These are phyloP conservation scores for Hedya salicella DNA, from an alignment of 2,888 invertebrate species.

Conservation along the genomic window DNA sequence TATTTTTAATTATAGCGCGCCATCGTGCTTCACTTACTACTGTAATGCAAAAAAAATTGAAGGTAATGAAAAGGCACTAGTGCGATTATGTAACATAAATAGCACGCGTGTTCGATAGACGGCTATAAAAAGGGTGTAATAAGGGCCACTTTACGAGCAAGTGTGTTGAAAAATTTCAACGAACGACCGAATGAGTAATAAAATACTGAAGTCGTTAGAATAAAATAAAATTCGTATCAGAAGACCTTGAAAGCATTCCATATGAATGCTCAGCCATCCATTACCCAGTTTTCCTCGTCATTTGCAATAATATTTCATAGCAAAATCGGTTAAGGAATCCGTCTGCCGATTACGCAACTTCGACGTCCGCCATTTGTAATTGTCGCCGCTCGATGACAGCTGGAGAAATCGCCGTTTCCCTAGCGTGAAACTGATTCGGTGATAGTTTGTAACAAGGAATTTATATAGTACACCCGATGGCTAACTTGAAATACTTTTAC, in stretches of 20 bases:
- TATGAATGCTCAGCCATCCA: slow-evolving; percentile 32
- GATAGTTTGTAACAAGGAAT: not conserved
- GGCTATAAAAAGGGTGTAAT: too few relatives aligned
- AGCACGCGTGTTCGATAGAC: too few relatives aligned
- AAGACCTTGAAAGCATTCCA: slow-evolving; percentile 19
- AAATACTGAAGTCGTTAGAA: not conserved
- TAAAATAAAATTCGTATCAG: not conserved
- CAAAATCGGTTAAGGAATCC: slow-evolving; percentile 36
- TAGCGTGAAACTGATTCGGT: slow-evolving; percentile 26
- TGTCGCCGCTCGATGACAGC: slow-evolving; percentile 39
- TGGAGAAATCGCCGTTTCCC: slow-evolving; percentile 39
- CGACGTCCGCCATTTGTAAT: slow-evolving; percentile 39
- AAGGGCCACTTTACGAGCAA: too few relatives aligned
- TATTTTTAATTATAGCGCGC: too few relatives aligned
- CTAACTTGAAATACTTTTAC: too few relatives aligned
- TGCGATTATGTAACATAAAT: too few relatives aligned
- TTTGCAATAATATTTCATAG: slow-evolving; percentile 39
- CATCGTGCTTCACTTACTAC: too few relatives aligned
- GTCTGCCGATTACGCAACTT: slow-evolving; percentile 40
- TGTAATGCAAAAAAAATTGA: too few relatives aligned
- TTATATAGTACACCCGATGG: not conserved
- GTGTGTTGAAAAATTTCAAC: too few relatives aligned
- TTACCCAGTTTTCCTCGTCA: slow-evolving; percentile 40
- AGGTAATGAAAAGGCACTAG: too few relatives aligned
- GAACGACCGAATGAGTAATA: too few relatives aligned